These are phyloP conservation scores for Scelioninae gen. 1 DNA, from an alignment of 2,888 invertebrate species.

Conservation along the genomic window DNA sequence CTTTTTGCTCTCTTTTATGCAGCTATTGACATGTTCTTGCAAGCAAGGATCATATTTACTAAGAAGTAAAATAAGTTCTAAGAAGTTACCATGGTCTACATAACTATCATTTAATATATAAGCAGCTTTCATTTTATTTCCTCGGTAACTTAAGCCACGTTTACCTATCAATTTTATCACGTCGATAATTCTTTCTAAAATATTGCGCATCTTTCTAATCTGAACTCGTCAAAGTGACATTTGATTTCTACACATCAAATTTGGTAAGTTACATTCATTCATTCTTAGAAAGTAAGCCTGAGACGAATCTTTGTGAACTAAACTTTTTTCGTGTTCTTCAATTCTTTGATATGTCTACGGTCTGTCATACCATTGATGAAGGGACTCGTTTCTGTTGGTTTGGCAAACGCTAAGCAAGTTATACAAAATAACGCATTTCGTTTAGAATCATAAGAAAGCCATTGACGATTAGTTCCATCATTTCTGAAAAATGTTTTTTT, in stretches of 20 bases:
- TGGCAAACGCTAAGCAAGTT: conserved; percentile 10
- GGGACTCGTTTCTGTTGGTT: not conserved
- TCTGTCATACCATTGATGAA: conserved; percentile 13
- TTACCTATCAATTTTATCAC: conserved; percentile 27
- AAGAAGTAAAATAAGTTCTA: conserved; percentile 11
- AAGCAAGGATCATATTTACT: conserved; percentile 20
- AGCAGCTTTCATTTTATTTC: conserved; percentile 26
- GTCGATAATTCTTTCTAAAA: conserved; percentile 13
- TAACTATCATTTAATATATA: conserved; percentile 21
- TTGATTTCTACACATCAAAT: conserved; percentile 3
- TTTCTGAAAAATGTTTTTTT: conserved; percentile 15
- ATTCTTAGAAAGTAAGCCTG: conserved; percentile 4
- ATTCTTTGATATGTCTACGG: conserved; percentile 10
- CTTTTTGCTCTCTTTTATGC: conserved; percentile 30
- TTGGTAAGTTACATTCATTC: not conserved
- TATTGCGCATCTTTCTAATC: conserved; percentile 9
- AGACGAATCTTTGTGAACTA: conserved; percentile 4
- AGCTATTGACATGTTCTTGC: conserved; percentile 2
- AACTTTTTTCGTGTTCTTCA: conserved; percentile 9
- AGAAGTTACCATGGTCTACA: conserved; percentile 28
- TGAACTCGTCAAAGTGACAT: conserved; percentile 7
- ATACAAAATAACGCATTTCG: conserved; percentile 16
- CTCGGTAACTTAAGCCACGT: conserved; percentile 24
- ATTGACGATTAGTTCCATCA: conserved; percentile 20
- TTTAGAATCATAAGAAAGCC: conserved; percentile 5